These are phyloP conservation scores for Channa argus DNA, from an alignment of 2,113 vertebrate genomes.

Conservation along the genomic window DNA sequence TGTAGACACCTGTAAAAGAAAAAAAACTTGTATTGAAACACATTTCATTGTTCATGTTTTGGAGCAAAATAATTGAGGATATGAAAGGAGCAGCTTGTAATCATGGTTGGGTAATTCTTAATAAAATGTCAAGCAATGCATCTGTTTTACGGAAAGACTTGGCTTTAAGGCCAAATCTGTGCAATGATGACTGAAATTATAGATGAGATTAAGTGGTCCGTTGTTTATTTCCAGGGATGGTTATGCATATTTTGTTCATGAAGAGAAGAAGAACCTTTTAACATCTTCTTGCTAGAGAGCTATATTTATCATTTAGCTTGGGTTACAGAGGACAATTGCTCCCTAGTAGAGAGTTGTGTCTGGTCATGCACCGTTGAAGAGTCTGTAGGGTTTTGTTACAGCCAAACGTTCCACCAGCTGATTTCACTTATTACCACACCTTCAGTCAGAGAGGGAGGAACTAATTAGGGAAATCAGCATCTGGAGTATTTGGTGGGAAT, in stretches of 20 bases:
- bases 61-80: constrained; percentile 16
- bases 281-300: constrained; percentile 11
- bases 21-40: too few relatives aligned
- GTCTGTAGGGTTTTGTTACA: constrained; percentile 22
- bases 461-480: constrained; percentile 54
- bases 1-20: too few relatives aligned
- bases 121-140: constrained; percentile 32
- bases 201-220: constrained; percentile 32
- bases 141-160: constrained; percentile 32
- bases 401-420: constrained; percentile 33
- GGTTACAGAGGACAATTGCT: constrained; percentile 28
- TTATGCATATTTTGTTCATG: constrained; percentile 16
- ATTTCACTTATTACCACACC: constrained; percentile 61
- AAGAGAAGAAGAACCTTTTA: constrained; percentile 1
- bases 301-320: constrained; percentile 29
- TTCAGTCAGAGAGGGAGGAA: constrained; percentile 44
- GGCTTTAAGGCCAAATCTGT: constrained; percentile 39
- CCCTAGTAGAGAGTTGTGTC: constrained; percentile 22
- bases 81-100: constrained; percentile 38
- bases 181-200: constrained; percentile 48
- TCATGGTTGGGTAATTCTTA: constrained; percentile 55
- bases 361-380: background rate
- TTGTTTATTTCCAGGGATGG: constrained; percentile 30
- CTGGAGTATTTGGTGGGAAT: constrained; percentile 42
- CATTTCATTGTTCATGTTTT: constrained; percentile 26